These are phyloP conservation scores for Gymnobelideus leadbeateri DNA, from an alignment of 2,113 vertebrate species.

Conservation along the genomic window DNA sequence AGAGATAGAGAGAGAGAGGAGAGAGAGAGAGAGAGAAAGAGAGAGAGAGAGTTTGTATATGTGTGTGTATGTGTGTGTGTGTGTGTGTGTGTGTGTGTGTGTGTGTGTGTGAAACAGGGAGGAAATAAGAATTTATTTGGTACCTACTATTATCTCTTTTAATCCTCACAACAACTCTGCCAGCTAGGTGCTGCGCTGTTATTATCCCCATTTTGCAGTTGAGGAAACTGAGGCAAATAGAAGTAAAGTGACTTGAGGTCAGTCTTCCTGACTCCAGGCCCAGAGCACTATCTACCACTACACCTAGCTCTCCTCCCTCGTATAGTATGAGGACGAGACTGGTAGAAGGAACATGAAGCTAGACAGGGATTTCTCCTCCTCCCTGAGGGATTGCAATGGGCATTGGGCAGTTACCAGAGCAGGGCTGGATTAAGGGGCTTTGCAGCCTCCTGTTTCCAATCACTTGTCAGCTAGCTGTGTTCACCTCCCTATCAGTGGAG, in stretches of 20 bases:
- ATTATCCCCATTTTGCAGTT: background rate
- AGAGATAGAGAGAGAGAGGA: no score
- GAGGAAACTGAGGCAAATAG: background rate
- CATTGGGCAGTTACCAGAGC: background rate
- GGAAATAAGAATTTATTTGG: background rate
- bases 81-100: background rate
- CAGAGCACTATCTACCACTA: background rate
- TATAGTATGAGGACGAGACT: background rate
- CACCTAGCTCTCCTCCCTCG: background rate
- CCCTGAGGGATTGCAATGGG: background rate
- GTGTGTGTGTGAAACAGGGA: background rate
- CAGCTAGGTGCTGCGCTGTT: background rate
- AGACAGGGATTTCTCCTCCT: background rate
- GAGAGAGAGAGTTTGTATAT: no score
- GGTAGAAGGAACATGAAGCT: background rate
- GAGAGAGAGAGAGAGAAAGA: no score
- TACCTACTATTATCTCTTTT: background rate
- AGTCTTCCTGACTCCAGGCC: background rate
- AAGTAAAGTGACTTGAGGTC: background rate
- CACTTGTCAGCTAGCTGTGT: constrained; percentile 75
- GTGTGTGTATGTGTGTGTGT: no score
- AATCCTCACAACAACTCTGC: background rate
- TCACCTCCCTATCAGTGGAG: constrained; percentile 76
- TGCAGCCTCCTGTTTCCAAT: constrained; percentile 76
- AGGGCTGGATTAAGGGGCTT: constrained; percentile 69